These are phyloP conservation scores for Bombus ignitus DNA, from an alignment of 1,140 invertebrate genomes.

Conservation along the genomic window DNA sequence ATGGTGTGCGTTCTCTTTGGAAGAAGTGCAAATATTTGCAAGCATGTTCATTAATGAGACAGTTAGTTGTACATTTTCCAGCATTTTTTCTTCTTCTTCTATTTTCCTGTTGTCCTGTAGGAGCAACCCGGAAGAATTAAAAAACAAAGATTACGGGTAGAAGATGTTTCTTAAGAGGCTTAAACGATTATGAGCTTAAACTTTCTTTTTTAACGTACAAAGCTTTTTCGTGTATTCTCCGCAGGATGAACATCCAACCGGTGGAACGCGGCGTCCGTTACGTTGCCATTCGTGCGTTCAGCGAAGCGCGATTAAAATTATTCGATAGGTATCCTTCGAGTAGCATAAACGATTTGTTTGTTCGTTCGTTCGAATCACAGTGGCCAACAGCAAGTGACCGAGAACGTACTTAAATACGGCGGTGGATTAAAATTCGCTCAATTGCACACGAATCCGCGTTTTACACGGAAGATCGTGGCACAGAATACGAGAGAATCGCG, in stretches of 20 bases:
- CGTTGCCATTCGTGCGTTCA: neutral
- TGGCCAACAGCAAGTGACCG: constrained; percentile 36
- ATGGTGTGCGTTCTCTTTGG: neutral
- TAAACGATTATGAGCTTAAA: constrained; percentile 23
- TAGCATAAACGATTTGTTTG: neutral
- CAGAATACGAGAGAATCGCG: constrained; percentile 63
- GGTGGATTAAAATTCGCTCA: constrained; percentile 52
- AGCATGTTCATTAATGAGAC: neutral
- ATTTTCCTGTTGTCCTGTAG: neutral
- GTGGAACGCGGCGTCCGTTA: neutral
- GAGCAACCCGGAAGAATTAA: neutral
- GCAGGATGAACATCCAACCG: neutral
- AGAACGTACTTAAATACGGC: constrained; percentile 23
- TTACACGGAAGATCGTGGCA: constrained; percentile 8
- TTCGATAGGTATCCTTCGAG: neutral
- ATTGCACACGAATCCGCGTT: constrained; percentile 54
- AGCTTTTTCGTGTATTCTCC: neutral
- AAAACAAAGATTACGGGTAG: neutral
- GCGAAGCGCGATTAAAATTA: neutral
- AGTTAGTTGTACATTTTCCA: neutral
- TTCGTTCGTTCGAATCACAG: neutral
- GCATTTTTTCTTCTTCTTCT: too few species aligned
- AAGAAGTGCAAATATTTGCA: neutral
- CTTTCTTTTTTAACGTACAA: neutral
- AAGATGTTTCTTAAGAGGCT: constrained; percentile 36